Base-by-base conservation (phyloP, 1,140 invertebrate genomes). In the Maconellicoccus hirsutus region DNA sequence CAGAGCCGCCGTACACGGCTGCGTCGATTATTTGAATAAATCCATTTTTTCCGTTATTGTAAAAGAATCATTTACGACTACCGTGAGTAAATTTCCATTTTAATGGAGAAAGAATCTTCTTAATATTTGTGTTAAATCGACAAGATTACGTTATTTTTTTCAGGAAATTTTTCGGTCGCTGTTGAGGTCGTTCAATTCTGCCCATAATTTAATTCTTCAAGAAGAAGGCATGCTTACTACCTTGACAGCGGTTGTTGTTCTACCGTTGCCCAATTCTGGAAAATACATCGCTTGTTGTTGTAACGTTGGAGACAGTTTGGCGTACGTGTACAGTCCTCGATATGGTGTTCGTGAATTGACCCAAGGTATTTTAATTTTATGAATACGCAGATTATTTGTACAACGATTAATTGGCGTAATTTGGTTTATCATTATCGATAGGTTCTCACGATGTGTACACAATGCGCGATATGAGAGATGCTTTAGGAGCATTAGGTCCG, bases 401-500 rank as follows among this genome's bases (percentile, higher is more conserved):
- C 7, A 61, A 61, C 21, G n/a, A 8, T 6, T 7, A 6, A 38
- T 38, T 14, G 33, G 6, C 14, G 14, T 38, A 7, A 6, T 7
- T 38, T 38, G 6, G 14, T 38, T 14, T 38, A 38, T 14, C 33
- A 38, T 38, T 14, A 38, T 38, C 6, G 6, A 69, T 71, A 81
- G 93, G 90, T 59, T 95, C 92, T n/a, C 94, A 96, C 78, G 91
- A 96, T 78, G 88, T 96, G 61, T 84, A 88, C 72, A 86, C 86
- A 59, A 94, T 93, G 84, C 81, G 94, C 23, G 92, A 96, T 77
- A 95, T 96, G 88, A 82, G 93, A 22, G 93, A 96, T 80, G 93
- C 93, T 21, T 82, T 95, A 22, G 94, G 93, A 16, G 94, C 94
- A 10, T 78, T 94, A 14, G 92, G 93, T 8, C 93, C 92, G 0